These are phyloP conservation scores for Notodonta dromedarius DNA, from an alignment of 2,888 invertebrate species.

Conservation along the genomic window DNA sequence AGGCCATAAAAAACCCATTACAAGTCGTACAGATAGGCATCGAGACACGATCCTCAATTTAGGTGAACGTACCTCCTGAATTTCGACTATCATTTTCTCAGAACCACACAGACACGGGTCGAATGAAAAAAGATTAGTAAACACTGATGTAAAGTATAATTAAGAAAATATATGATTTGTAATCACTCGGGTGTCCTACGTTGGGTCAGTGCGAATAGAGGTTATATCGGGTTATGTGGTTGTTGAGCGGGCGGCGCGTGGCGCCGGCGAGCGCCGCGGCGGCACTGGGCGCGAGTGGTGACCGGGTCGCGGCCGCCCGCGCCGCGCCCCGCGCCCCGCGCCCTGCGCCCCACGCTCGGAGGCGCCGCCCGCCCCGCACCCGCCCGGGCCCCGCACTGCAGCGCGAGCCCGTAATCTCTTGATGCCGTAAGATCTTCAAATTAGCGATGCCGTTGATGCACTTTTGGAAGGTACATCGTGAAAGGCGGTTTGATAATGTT, in stretches of 20 bases:
- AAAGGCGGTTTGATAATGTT: neutral
- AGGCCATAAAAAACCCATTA: slow-evolving; percentile 50
- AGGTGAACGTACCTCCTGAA: slow-evolving; percentile 70
- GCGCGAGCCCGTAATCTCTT: slow-evolving; percentile 67
- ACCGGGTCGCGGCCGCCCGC: slow-evolving; percentile 71
- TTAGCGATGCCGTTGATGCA: slow-evolving; percentile 74
- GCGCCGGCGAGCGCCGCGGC: slow-evolving; percentile 80
- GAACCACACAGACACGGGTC: slow-evolving; percentile 39
- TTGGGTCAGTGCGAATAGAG: slow-evolving; percentile 36
- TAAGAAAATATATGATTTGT: slow-evolving; percentile 32
- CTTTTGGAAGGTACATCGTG: slow-evolving; percentile 44
- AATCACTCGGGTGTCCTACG: slow-evolving; percentile 27
- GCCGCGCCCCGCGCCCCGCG: slow-evolving; percentile 16
- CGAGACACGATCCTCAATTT: slow-evolving; percentile 34
- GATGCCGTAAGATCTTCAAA: slow-evolving; percentile 79
- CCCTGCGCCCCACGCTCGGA: slow-evolving; percentile 11
- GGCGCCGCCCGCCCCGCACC: slow-evolving; percentile 31
- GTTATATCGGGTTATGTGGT: slow-evolving; percentile 31
- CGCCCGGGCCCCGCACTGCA: slow-evolving; percentile 71
- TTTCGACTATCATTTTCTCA: slow-evolving; percentile 79
- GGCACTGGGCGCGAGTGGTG: slow-evolving; percentile 72
- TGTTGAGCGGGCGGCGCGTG: slow-evolving; percentile 56
- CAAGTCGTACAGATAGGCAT: slow-evolving; percentile 19
- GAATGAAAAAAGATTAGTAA: slow-evolving; percentile 17
- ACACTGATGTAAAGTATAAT: slow-evolving; percentile 33